Evolutionary conservation across 2,113 vertebrate genomes (phyloP), one percentile per base, ranked within the genome.

Genomic region (Mixornis gularis): DNA sequence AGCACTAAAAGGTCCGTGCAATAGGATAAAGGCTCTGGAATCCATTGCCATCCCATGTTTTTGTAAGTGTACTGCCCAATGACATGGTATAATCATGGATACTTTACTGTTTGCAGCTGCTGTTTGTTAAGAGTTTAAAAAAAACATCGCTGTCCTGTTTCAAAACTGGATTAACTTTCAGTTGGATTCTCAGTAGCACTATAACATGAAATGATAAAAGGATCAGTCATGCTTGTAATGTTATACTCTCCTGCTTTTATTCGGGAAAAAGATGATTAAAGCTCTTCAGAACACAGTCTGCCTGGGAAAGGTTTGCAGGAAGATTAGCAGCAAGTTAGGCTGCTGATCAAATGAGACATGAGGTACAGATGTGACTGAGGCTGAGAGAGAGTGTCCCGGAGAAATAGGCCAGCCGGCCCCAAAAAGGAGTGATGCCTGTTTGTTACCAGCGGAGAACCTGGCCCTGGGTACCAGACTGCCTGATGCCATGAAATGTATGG

Each of bases 231-330:
- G 7, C 80, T 85, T 74, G 51, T 62, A 59, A 63, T 53, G 71
- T 91, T 85, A 85, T 32, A 78, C 62, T 96, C 44, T 51, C 26
- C 44, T 92, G 77, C 92, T 87, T 95, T 85, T 85, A 87, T 96
- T 93, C 55, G 40, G 77, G 70, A 38, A 79, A 73, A 89, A 93
- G 62, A 79, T 89, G 53, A 89, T 96, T 84, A 90, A 90, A 94
- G 80, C 78, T 82, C 41, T 90, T 34, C 58, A 69, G 63, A 87
- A 48, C 25, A 84, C 73, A 69, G 17, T 21, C 70, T 79, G 88
- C 25, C 55, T 56, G 63, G 46, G 52, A 85, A 66, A 56, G 76
- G 27, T 59, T 78, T 89, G 60, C 84, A 58, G 87, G 80, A 91
- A 66, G 78, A 74, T 73, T 85, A 89, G 59, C 85, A 87, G 79